Percentiles rank a stretch among this genome's conserved stretches.
Conservation (phyloP, 2,888 invertebrate genomes). For the Tenthredo distinguenda region DNA sequence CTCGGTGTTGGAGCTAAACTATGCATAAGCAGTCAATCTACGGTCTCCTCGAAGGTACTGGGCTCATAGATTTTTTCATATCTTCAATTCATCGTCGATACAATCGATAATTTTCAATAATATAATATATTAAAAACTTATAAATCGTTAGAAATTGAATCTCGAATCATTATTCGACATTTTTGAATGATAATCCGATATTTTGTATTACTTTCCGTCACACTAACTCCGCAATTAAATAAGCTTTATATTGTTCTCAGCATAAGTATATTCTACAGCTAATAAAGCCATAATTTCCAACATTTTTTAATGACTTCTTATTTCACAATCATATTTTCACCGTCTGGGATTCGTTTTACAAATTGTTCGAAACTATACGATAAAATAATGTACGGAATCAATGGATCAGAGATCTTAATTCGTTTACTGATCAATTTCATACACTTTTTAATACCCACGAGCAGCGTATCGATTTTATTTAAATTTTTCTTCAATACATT, state of each 20-base stretch:
- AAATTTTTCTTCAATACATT: not conserved
- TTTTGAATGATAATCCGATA: not conserved
- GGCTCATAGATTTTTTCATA: not conserved
- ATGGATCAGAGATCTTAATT: too few relatives aligned
- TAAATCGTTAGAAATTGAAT: not conserved
- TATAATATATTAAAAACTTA: not conserved
- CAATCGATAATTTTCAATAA: not conserved
- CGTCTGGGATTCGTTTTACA: not conserved
- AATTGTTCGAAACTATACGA: not conserved
- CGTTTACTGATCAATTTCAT: not conserved
- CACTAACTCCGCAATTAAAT: not conserved
- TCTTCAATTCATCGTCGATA: not conserved
- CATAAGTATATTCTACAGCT: not conserved
- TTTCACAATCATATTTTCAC: not conserved
- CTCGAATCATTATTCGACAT: not conserved
- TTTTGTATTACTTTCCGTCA: not conserved
- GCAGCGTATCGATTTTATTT: not conserved
- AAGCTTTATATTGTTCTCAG: not conserved
- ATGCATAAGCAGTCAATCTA: not conserved
- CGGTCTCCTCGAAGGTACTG: not conserved
- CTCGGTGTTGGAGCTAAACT: not conserved
- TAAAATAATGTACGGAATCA: not conserved
- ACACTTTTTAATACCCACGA: not conserved
- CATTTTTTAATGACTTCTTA: not conserved
- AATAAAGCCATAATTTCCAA: constrained; percentile 9